Evolutionary conservation across 2,888 invertebrate genomes (phyloP).

Genomic region (Cheiracanthium punctorium): DNA sequence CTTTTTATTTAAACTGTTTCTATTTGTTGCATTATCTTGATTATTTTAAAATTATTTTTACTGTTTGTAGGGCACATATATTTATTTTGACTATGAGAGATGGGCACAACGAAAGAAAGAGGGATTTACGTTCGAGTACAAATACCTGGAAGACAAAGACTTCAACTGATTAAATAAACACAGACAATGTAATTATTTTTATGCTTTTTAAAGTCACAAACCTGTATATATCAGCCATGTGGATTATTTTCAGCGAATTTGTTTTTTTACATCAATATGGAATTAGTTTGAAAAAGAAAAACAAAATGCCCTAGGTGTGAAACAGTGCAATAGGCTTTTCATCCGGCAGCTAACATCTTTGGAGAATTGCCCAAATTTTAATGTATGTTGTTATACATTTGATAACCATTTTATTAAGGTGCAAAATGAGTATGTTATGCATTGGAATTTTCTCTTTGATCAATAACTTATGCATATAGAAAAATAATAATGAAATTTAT

Average conservation of each 20-base stretch:
- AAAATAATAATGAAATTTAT: too few species aligned
- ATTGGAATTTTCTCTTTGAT: too few species aligned
- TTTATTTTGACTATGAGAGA: slow-evolving; percentile 99
- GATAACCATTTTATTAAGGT: too few species aligned
- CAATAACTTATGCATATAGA: too few species aligned
- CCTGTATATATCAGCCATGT: background rate
- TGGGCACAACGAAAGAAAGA: slow-evolving; percentile 99
- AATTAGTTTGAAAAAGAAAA: too few species aligned
- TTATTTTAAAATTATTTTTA: slow-evolving; percentile 42
- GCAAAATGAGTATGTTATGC: too few species aligned
- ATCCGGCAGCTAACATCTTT: too few species aligned
- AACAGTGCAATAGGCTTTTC: background rate
- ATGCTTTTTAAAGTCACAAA: slow-evolving; percentile 41
- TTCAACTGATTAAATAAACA: slow-evolving; percentile 83
- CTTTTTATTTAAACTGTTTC: too few species aligned
- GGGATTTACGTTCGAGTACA: slow-evolving; percentile 99
- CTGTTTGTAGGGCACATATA: slow-evolving; percentile 93
- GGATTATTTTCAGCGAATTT: background rate
- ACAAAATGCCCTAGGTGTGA: slow-evolving; percentile 12
- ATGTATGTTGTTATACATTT: too few species aligned
- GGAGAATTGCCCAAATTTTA: too few species aligned
- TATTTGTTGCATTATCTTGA: background rate
- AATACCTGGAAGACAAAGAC: slow-evolving; percentile 99
- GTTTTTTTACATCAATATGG: too few species aligned
- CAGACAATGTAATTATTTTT: background rate